These are phyloP conservation scores for Geopemphigus sp. DNA, from an alignment of 1,140 invertebrate genomes.

Conservation along the genomic window DNA sequence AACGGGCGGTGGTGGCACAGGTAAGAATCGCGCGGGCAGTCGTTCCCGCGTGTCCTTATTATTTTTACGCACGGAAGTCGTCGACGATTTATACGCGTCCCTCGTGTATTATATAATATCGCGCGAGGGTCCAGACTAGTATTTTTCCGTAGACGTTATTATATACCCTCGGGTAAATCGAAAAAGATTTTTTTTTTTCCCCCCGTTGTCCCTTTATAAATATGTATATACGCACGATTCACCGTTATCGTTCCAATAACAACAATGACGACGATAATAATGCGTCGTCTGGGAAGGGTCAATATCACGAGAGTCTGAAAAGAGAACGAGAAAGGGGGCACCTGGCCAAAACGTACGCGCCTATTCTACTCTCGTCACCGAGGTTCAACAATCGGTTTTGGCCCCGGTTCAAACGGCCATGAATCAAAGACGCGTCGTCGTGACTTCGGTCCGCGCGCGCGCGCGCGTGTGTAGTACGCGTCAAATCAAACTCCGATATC, in stretches of 20 bases:
- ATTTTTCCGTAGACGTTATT: too few species aligned
- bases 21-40: slow-evolving; percentile 2
- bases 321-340: neutral
- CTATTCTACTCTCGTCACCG: neutral
- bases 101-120: too few species aligned
- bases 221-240: neutral
- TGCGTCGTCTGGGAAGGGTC: slow-evolving; percentile 42
- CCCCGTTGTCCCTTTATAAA: neutral
- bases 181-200: neutral
- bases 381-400: slow-evolving; percentile 24
- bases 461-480: too few species aligned
- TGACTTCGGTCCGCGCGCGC: neutral
- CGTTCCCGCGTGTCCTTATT: too few species aligned
- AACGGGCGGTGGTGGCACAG: slow-evolving; percentile 27
- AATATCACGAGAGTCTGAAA: slow-evolving; percentile 17
- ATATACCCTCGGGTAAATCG: too few species aligned
- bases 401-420: slow-evolving; percentile 6
- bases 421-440: slow-evolving; percentile 12
- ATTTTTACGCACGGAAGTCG: slow-evolving; percentile 7
- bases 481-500: too few species aligned
- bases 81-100: neutral
- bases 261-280: neutral
- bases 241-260: slow-evolving; percentile 3
- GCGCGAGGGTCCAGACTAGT: too few species aligned
- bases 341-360: slow-evolving; percentile 24